Evolutionary conservation across 2,113 vertebrate genomes (phyloP), one percentile per base, ranked within the genome.

Genomic region (Zosterops pallidus): DNA sequence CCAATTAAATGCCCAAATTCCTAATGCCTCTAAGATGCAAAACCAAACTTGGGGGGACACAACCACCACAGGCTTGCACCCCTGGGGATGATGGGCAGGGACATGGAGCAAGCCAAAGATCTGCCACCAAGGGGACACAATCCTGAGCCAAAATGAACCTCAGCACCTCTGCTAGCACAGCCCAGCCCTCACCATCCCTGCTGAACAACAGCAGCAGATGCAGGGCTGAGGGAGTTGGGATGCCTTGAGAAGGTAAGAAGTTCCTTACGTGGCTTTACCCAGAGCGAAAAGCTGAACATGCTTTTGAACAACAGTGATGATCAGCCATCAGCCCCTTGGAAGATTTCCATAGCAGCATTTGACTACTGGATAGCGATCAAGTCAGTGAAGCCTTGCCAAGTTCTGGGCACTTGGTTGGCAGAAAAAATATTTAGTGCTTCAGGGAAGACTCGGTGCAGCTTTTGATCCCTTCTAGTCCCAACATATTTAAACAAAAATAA

Each of bases 241-340:
- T 2, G 13, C 49, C 67, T 41, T 16, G 39, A 76, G 91, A 52
- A 92, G 65, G 77, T 29, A 15, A 75, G 41, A 21, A 71, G 0
- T 23, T 75, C 62, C 72, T 64, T 72, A 21, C 5, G 20, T 46
- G 46, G 46, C 46, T 46, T 46, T 46, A 79, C 8, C 41, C 62
- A 33, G 79, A 0, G 0, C 4, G 2, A 29, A 74, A 59, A 92
- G 64, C 77, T 56, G 35, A 86, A 82, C 49, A 2, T 16, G 75
- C 46, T 89, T 89, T 94, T 90, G 70, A 96, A 39, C 77, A 95
- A 11, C 44, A 69, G 65, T 79, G 69, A 95, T 71, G 87, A 94
- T 96, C 89, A 72, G 81, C 24, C 89, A 94, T 91, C 81, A 91
- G 81, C 91, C 63, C 15, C 29, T 84, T 95, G 93, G 95, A 96